A percentile compares a stretch with the other conserved stretches of the same genome.
phyloP scores from a whole-genome alignment of 2,888 invertebrate genomes.

The Cheiracanthium punctorium region DNA sequence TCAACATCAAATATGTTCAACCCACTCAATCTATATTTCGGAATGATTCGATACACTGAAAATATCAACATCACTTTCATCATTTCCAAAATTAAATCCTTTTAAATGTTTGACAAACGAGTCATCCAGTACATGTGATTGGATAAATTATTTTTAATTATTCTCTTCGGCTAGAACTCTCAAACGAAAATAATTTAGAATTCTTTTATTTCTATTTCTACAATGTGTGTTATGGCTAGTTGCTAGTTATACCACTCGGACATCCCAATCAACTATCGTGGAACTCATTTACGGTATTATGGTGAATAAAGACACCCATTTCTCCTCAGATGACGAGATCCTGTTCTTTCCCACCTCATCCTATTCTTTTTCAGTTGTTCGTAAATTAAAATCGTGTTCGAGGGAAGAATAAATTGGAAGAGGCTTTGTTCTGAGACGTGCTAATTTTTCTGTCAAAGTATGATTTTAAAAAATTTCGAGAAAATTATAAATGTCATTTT shows the following conservation, averaged over 20 bases:
- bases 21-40: too few relatives aligned
- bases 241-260: conserved; percentile 52
- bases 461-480: not conserved
- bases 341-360: not conserved
- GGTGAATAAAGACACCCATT: not conserved
- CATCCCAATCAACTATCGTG: conserved; percentile 28
- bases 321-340: conserved; percentile 23
- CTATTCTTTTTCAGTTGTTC: not conserved
- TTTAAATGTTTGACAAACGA: too few relatives aligned
- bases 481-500: not conserved
- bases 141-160: too few relatives aligned
- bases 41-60: too few relatives aligned
- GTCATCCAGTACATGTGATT: too few relatives aligned
- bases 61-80: too few relatives aligned
- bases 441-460: not conserved
- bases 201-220: too few relatives aligned
- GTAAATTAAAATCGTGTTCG: not conserved
- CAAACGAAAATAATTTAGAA: too few relatives aligned
- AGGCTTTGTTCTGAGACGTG: not conserved
- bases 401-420: not conserved
- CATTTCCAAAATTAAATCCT: too few relatives aligned
- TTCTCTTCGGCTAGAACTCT: too few relatives aligned
- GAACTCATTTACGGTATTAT: not conserved
- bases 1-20: too few relatives aligned
- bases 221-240: not conserved